A percentile compares a stretch with the other conserved stretches of the same genome.
Conservation (phyloP, 2,888 invertebrate genomes). For the Altica lythri region DNA sequence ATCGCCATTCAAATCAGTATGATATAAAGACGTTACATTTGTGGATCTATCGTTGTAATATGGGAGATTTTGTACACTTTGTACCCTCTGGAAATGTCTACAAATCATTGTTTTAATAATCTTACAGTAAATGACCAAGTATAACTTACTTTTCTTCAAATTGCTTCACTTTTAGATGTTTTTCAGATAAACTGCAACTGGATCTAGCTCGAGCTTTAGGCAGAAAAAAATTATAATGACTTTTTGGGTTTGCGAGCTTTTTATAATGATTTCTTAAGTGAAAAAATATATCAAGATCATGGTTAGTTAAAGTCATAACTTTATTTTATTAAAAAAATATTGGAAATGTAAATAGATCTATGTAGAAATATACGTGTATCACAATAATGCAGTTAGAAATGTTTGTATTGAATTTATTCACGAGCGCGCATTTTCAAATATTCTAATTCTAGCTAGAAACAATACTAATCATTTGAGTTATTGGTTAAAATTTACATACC, state of each 20-base stretch:
- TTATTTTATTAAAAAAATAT: too few species aligned
- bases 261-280: conserved; percentile 59
- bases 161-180: conserved; percentile 21
- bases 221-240: conserved; percentile 52
- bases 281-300: conserved; percentile 50
- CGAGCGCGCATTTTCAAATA: conserved; percentile 16
- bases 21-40: not conserved
- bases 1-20: not conserved
- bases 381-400: conserved; percentile 6
- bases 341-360: too few species aligned
- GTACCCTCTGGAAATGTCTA: conserved; percentile 21
- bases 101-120: not conserved
- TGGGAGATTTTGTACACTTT: conserved; percentile 14
- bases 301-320: conserved; percentile 42
- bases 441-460: not conserved
- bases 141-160: conserved; percentile 24
- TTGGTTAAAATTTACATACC: conserved; percentile 8
- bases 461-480: not conserved
- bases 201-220: conserved; percentile 44
- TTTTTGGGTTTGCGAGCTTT: conserved; percentile 52
- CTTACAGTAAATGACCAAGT: not conserved
- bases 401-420: conserved; percentile 19
- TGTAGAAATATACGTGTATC: too few species aligned
- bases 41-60: conserved; percentile 9
- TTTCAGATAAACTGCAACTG: conserved; percentile 24